Evolutionary conservation across 2,797 vertebrate species (phyloP).

Genomic region (Gallinago nigripennis): DNA sequence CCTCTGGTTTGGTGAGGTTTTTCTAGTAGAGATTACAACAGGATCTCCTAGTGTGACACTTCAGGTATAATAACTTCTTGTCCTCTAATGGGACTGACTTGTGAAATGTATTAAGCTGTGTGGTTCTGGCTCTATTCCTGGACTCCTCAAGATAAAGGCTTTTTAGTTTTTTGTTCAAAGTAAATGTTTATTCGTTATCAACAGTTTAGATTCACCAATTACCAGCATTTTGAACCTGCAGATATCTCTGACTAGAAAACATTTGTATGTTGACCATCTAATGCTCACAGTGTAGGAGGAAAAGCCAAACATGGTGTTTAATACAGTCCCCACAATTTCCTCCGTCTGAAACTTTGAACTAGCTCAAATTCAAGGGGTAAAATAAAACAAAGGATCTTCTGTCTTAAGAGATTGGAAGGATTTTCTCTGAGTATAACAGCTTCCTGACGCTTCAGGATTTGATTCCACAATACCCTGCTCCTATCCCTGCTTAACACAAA

Average conservation of each 20-base stretch:
- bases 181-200: constrained; percentile 29
- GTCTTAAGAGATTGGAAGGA: constrained; percentile 67
- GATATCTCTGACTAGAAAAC: constrained; percentile 32
- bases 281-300: constrained; percentile 47
- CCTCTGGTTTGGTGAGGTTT: not conserved
- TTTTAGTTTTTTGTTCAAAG: not conserved
- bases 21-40: not conserved
- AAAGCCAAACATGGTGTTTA: constrained; percentile 40
- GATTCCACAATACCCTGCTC: constrained; percentile 13
- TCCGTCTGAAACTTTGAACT: constrained; percentile 43
- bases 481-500: constrained; percentile 44
- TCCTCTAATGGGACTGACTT: not conserved
- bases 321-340: constrained; percentile 52
- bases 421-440: constrained; percentile 60
- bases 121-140: constrained; percentile 24
- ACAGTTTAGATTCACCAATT: not conserved
- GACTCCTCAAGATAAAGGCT: not conserved
- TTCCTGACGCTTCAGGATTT: constrained; percentile 54
- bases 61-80: not conserved
- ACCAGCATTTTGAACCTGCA: constrained; percentile 3
- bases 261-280: constrained; percentile 5
- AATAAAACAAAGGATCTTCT: constrained; percentile 49
- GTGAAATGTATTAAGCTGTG: not conserved
- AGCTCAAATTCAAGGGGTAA: constrained; percentile 41
- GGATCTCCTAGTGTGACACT: not conserved